These are phyloP conservation scores for Vulpes lagopus DNA, from an alignment of 2,113 vertebrate species.

Conservation along the genomic window DNA sequence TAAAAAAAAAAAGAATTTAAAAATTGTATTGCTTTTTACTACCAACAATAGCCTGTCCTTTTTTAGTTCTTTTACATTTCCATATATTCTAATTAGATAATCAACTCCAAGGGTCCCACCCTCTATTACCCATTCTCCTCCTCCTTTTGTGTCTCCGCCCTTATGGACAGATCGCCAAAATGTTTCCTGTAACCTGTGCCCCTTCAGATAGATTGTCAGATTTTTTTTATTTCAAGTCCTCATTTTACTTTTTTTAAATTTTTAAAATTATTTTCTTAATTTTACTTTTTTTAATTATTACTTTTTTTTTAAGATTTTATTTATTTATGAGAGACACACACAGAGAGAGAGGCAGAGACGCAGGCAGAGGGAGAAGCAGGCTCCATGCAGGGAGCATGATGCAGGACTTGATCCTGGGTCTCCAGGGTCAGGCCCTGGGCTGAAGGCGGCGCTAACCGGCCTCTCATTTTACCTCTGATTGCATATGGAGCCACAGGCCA, in stretches of 20 bases:
- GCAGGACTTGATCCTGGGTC: too few relatives aligned
- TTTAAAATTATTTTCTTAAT: too few relatives aligned
- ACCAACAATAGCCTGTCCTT: neutral
- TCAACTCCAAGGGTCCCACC: neutral
- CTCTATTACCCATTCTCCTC: neutral
- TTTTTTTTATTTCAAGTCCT: neutral
- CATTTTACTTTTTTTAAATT: neutral
- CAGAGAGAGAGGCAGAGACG: too few relatives aligned
- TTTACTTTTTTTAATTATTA: too few relatives aligned
- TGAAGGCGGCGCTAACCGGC: too few relatives aligned
- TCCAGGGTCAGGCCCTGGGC: too few relatives aligned
- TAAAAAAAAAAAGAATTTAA: neutral
- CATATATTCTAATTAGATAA: neutral
- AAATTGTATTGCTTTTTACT: neutral
- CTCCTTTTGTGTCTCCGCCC: neutral
- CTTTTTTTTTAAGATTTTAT: too few relatives aligned
- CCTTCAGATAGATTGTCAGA: neutral
- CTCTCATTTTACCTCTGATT: neutral
- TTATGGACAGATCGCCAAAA: neutral
- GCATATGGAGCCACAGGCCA: neutral
- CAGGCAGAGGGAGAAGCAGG: too few relatives aligned
- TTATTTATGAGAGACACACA: too few relatives aligned
- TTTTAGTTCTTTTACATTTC: neutral
- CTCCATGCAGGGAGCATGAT: too few relatives aligned
- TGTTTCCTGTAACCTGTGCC: neutral